Evolutionary conservation across 2,113 vertebrate species (phyloP).

Genomic region (Ailuropoda melanoleuca): DNA sequence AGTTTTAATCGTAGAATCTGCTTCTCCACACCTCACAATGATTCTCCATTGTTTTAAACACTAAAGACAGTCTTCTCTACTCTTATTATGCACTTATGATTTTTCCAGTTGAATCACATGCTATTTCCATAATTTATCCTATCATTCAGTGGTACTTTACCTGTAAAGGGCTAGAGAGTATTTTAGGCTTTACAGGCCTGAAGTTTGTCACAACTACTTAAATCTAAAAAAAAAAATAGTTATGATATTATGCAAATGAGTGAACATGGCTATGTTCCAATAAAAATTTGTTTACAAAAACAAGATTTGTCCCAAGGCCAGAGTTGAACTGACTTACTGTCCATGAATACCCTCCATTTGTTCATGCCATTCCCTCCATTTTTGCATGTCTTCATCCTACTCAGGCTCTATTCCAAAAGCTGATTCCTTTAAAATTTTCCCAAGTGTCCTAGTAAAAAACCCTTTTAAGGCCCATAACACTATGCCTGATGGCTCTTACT

Average conservation of each 20-base stretch:
- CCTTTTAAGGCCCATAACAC: accelerated
- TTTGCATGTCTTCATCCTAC: background rate
- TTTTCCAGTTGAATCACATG: background rate
- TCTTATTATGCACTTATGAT: background rate
- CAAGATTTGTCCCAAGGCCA: background rate
- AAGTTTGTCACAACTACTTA: background rate
- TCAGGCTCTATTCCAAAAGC: background rate
- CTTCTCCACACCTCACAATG: background rate
- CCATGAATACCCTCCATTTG: background rate
- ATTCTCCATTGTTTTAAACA: background rate
- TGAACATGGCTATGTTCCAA: background rate
- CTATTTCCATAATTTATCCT: background rate
- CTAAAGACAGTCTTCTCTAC: background rate
- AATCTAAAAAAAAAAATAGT: background rate
- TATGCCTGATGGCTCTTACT: background rate
- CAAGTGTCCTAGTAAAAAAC: background rate
- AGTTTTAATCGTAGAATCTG: background rate
- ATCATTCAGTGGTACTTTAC: background rate
- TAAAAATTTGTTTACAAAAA: background rate
- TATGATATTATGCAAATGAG: background rate
- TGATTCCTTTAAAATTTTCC: background rate
- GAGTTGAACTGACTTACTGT: background rate
- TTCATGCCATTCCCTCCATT: background rate
- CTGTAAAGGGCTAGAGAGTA: background rate
- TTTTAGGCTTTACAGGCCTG: background rate